phyloP scores from a whole-genome alignment of 2,888 invertebrate genomes.

The Watsonalla cultraria region DNA sequence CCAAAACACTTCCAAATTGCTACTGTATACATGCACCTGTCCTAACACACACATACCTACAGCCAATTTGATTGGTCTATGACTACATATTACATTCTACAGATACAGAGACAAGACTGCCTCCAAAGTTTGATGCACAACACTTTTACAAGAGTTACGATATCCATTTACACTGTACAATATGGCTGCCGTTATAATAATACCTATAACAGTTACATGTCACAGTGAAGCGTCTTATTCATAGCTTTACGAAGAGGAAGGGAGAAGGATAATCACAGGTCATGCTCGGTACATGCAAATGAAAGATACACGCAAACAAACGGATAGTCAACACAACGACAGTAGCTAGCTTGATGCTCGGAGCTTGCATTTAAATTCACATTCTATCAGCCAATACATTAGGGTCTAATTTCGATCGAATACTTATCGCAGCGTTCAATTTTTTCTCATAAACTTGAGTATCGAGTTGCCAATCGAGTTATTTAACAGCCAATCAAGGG shows the following conservation, averaged over 20 bases:
- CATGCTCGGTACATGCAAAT: slow-evolving; percentile 77
- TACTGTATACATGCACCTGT: slow-evolving; percentile 59
- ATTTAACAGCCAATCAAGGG: slow-evolving; percentile 64
- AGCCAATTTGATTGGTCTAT: slow-evolving; percentile 42
- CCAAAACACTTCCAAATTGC: slow-evolving; percentile 34
- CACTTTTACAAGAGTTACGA: slow-evolving; percentile 28
- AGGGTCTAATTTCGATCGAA: slow-evolving; percentile 53
- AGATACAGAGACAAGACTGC: slow-evolving; percentile 34
- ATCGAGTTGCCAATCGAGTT: slow-evolving; percentile 34
- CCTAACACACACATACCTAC: slow-evolving; percentile 66
- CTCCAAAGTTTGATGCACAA: slow-evolving; percentile 35
- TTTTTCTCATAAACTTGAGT: slow-evolving; percentile 14
- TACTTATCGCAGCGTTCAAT: slow-evolving; percentile 26
- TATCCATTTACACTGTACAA: slow-evolving; percentile 12
- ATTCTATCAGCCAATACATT: slow-evolving; percentile 57
- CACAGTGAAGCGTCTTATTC: slow-evolving; percentile 34
- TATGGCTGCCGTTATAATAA: not conserved
- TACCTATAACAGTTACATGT: slow-evolving; percentile 7
- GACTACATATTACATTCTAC: slow-evolving; percentile 46
- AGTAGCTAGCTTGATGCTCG: slow-evolving; percentile 67
- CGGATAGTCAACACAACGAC: slow-evolving; percentile 67
- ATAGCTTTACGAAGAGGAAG: slow-evolving; percentile 53
- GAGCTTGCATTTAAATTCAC: slow-evolving; percentile 52
- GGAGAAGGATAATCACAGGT: slow-evolving; percentile 58
- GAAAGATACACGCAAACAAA: slow-evolving; percentile 75